These are phyloP conservation scores for Habrosyne pyritoides DNA, from an alignment of 2,888 invertebrate species.

Conservation along the genomic window DNA sequence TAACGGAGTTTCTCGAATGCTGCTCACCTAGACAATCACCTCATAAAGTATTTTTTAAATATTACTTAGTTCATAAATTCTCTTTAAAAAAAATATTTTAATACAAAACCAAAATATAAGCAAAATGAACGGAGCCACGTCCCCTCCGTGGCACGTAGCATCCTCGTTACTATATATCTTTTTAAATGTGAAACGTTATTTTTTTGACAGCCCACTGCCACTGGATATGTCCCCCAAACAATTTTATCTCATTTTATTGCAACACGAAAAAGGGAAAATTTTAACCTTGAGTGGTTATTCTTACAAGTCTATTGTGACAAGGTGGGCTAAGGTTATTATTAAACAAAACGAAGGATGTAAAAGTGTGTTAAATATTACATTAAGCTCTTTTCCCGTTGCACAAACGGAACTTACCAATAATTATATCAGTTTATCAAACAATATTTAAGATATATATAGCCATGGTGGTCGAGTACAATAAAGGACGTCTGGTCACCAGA, in stretches of 20 bases:
- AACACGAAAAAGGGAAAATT: slow-evolving; percentile 26
- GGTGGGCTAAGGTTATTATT: neutral
- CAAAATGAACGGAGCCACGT: neutral
- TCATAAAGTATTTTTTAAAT: too few relatives aligned
- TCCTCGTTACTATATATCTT: slow-evolving; percentile 70
- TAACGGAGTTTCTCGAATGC: too few relatives aligned
- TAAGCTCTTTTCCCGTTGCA: too few relatives aligned
- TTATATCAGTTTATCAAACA: too few relatives aligned
- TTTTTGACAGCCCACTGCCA: slow-evolving; percentile 66
- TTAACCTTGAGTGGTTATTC: slow-evolving; percentile 2
- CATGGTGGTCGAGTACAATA: too few relatives aligned
- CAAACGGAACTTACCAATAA: too few relatives aligned
- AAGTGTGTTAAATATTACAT: too few relatives aligned
- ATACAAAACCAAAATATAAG: neutral
- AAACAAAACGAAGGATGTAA: neutral
- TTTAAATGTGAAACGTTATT: slow-evolving; percentile 76
- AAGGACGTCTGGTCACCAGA: too few relatives aligned
- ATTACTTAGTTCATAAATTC: too few relatives aligned
- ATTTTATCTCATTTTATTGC: slow-evolving; percentile 55
- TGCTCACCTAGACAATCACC: too few relatives aligned
- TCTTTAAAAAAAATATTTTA: neutral
- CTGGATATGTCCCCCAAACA: slow-evolving; percentile 40
- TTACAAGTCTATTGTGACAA: slow-evolving; percentile 10
- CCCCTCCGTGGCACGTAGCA: slow-evolving; percentile 54
- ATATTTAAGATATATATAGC: too few relatives aligned